phyloP scores from a whole-genome alignment of 2,797 vertebrate genomes.

The Telmatherina bonti region DNA sequence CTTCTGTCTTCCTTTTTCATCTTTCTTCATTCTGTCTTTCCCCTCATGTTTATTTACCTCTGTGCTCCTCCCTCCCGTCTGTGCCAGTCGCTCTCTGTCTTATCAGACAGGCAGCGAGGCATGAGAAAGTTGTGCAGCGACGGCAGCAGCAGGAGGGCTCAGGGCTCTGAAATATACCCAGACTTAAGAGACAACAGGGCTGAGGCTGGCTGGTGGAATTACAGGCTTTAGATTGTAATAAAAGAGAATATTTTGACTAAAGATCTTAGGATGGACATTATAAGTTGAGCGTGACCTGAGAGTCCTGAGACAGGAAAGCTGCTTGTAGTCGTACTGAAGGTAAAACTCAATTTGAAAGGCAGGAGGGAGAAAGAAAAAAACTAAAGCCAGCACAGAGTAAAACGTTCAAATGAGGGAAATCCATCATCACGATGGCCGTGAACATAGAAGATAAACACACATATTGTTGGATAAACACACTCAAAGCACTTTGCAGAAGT shows the following conservation, averaged over 20 bases:
- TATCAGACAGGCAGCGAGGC: constrained; percentile 61
- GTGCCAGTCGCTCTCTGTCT: constrained; percentile 31
- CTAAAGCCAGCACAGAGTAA: neutral
- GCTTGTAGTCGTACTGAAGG: neutral
- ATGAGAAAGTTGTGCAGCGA: constrained; percentile 42
- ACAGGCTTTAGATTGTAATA: constrained; percentile 40
- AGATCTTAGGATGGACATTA: constrained; percentile 8
- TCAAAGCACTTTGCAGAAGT: neutral
- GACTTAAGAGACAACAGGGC: constrained; percentile 39
- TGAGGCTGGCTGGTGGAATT: constrained; percentile 39
- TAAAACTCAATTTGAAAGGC: constrained; percentile 12
- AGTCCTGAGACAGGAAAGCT: neutral
- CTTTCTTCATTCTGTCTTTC: constrained; percentile 20
- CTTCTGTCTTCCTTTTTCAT: constrained; percentile 24
- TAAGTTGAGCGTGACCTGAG: neutral
- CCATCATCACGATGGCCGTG: neutral
- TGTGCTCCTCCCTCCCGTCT: neutral
- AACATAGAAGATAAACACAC: neutral
- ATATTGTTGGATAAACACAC: neutral
- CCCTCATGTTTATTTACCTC: constrained; percentile 12
- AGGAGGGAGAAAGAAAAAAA: constrained; percentile 3
- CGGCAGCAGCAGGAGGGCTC: constrained; percentile 40
- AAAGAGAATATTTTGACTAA: constrained; percentile 37
- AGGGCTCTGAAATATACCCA: constrained; percentile 25
- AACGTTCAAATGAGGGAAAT: neutral